These are phyloP conservation scores for Amniataba percoides DNA, from an alignment of 2,797 vertebrate species.

Conservation along the genomic window DNA sequence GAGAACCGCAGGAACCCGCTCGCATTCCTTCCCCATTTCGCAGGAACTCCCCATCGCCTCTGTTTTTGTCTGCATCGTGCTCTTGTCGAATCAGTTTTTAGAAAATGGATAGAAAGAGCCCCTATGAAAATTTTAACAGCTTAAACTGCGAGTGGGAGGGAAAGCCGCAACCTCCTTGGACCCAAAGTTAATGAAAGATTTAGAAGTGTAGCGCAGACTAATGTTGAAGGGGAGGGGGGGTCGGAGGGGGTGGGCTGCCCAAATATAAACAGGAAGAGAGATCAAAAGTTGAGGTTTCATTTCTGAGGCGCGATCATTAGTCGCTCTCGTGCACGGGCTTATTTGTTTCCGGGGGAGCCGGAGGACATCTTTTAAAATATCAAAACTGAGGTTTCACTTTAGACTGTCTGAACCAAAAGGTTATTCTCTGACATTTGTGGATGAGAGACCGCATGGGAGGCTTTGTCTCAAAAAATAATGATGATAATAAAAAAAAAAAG, in stretches of 20 bases:
- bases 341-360: neutral
- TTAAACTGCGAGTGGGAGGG: constrained; percentile 67
- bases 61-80: constrained; percentile 18
- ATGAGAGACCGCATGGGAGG: constrained; percentile 20
- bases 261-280: constrained; percentile 56
- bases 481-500: neutral
- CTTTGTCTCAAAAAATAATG: constrained; percentile 4
- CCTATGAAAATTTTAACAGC: constrained; percentile 75
- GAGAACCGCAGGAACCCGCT: neutral
- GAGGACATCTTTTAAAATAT: neutral
- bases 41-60: constrained; percentile 14
- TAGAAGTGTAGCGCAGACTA: constrained; percentile 42
- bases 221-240: constrained; percentile 41
- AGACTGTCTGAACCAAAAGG: constrained; percentile 16
- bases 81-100: constrained; percentile 62
- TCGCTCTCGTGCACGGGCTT: neutral
- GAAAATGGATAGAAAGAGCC: constrained; percentile 67
- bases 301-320: neutral
- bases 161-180: constrained; percentile 53
- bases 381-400: neutral
- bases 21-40: constrained; percentile 28
- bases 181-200: constrained; percentile 74
- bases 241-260: constrained; percentile 10
- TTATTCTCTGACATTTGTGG: constrained; percentile 48
- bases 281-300: constrained; percentile 42